Evolutionary conservation across 2,113 vertebrate species (phyloP).

Genomic region (Grallaria varia): DNA sequence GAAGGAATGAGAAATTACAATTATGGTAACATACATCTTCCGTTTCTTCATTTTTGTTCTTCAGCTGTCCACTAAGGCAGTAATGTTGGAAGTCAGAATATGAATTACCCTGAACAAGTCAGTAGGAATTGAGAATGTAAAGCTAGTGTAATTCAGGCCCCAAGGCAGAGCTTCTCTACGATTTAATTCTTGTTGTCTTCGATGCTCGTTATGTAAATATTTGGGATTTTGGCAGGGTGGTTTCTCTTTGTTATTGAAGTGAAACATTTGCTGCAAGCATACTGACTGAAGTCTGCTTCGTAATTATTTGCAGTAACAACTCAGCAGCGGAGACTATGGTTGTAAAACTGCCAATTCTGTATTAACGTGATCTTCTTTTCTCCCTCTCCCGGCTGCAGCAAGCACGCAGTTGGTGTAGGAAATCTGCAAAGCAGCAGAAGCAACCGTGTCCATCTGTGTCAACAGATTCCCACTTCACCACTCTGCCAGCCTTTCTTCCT

Average conservation of each 20-base stretch:
- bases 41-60: not conserved
- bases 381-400: constrained; percentile 51
- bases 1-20: not conserved
- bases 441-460: constrained; percentile 28
- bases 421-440: constrained; percentile 61
- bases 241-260: constrained; percentile 45
- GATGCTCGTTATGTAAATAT: constrained; percentile 54
- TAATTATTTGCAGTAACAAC: constrained; percentile 52
- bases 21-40: not conserved
- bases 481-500: constrained; percentile 34
- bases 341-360: constrained; percentile 13
- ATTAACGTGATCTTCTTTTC: constrained; percentile 43
- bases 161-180: constrained; percentile 1
- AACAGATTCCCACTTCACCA: not conserved
- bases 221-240: constrained; percentile 48
- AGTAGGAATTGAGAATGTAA: not conserved
- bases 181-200: constrained; percentile 33
- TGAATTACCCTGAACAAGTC: constrained; percentile 21
- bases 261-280: constrained; percentile 43
- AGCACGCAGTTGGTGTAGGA: constrained; percentile 74
- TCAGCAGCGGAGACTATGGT: not conserved
- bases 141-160: not conserved
- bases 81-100: not conserved
- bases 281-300: not conserved
- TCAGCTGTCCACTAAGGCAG: not conserved